Conservation (phyloP, 2,797 vertebrate genomes). For the Eutrigla gurnardus region DNA sequence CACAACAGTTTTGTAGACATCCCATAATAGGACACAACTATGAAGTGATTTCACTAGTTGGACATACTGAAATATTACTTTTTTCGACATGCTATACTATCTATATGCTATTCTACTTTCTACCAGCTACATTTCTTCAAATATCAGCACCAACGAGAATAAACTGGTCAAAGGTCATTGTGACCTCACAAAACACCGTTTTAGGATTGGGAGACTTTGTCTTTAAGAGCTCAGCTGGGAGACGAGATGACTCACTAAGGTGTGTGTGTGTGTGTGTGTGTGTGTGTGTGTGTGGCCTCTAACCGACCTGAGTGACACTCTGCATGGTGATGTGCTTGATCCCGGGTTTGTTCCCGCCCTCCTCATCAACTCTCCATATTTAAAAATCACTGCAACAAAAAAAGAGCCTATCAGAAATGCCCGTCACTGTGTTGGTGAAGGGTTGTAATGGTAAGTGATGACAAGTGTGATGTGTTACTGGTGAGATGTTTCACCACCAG, state of each 20-base stretch:
- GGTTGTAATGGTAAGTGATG: constrained; percentile 57
- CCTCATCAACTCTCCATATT: constrained; percentile 42
- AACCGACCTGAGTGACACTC: constrained; percentile 26
- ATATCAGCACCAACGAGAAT: neutral
- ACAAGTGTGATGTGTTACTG: neutral
- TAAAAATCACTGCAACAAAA: constrained; percentile 28
- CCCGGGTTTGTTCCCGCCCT: neutral
- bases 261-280: neutral
- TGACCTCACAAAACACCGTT: too few relatives aligned
- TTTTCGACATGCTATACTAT: too few relatives aligned
- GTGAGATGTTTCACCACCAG: neutral
- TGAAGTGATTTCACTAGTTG: too few relatives aligned
- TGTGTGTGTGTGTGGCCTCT: constrained; percentile 14
- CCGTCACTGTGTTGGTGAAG: neutral
- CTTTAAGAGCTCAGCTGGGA: too few relatives aligned
- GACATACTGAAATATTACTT: too few relatives aligned
- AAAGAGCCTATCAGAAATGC: constrained; percentile 2
- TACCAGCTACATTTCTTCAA: too few relatives aligned
- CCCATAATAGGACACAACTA: too few relatives aligned
- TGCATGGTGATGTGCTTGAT: constrained; percentile 54
- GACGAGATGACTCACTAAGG: too few relatives aligned
- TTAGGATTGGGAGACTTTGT: too few relatives aligned
- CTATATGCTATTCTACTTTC: too few relatives aligned
- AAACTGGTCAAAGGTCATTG: neutral
- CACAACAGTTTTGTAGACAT: too few relatives aligned